Evolutionary conservation across 2,888 invertebrate species (phyloP), one percentile per base, ranked within the genome.

Genomic region (Amiota communis): DNA sequence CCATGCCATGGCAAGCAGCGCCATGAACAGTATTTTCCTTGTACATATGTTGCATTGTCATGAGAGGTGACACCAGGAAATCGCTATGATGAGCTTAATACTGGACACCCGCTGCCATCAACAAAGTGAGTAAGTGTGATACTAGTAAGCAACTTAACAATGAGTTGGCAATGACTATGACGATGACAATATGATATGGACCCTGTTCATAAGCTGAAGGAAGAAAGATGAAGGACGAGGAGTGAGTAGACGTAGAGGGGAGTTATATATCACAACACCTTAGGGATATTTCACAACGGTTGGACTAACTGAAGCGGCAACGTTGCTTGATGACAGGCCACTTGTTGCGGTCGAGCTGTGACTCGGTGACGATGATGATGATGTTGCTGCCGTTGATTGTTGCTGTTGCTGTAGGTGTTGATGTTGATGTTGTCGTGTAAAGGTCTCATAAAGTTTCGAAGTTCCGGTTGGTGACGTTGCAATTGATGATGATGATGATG

Each of bases 231-330:
- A 36, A 36, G 4, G 36, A 36, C 6, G 36, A 36, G 36, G 36
- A 6, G 23, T n/a, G 23, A 23, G 23, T 23, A 23, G 23, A 23
- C 23, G 23, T n/a, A n/a, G n/a, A 23, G 36, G 36, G 36, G 36
- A 36, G 36, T 6, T 36, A 36, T 6, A 36, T 36, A 36, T 10
- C 13, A 20, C 59, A 20, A 23, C 23, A 17, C 70, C 48, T 82
- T 82, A 87, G 73, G 87, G 87, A 81, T 87, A 87, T 80, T 87
- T 87, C 69, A 87, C 87, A 81, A 87, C 78, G 73, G 81, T 81
- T 71, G 80, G 64, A 48, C 36, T 64, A 23, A 17, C 47, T 13
- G 64, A 64, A 64, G 64, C 64, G 17, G 15, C 61, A 61, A 61
- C 75, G 63, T 65, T 73, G 51, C 69, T 57, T 23, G 72, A 13